Evolutionary conservation across 2,113 vertebrate genomes (phyloP), one percentile per base, ranked within the genome.

Genomic region (Anseranas semipalmata): DNA sequence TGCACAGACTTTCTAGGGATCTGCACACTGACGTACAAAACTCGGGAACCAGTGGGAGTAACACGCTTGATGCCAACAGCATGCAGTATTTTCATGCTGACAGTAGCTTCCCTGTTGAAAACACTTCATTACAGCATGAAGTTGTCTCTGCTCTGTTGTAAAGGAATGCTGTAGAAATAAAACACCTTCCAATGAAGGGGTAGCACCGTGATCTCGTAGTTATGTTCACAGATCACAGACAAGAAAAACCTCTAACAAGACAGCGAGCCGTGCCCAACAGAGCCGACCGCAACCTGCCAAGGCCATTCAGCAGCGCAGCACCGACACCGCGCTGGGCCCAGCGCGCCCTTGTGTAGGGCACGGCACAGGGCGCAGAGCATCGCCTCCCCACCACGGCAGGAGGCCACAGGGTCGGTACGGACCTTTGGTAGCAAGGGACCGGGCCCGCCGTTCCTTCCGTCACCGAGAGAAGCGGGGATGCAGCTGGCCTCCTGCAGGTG

Each of bases 401-500:
- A 62, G 22, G 20, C 39, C 62, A n/a, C 3, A 2, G 30, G 46
- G 74, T 87, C 10, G 45, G 24, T 15, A 0, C 0, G 2, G 67
- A 41, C 41, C 50, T 65, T 73, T 0, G 1, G 27, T 25, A 52
- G 9, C 9, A 17, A 16, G 2, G 0, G 33, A 12, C 10, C 16
- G 9, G 45, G 37, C 32, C 60, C 37, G 21, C 28, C 10, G 24
- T 46, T 53, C n/a, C 46, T 28, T 39, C 60, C 37, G 37, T 18
- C 1, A 1, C 27, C 4, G 0, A 45, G 58, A 48, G 32, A 33
- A 75, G 53, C 22, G 1, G 39, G 2, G 1, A 39, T 5, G 6
- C n/a, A 21, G 48, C 60, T 22, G 16, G 21, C 32, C 21, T 50
- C 19, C 2, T 2, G 16, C 41, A n/a, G 28, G 22, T n/a, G n/a